Evolutionary conservation across 2,797 vertebrate species (phyloP).

Genomic region (Chelonia mydas): DNA sequence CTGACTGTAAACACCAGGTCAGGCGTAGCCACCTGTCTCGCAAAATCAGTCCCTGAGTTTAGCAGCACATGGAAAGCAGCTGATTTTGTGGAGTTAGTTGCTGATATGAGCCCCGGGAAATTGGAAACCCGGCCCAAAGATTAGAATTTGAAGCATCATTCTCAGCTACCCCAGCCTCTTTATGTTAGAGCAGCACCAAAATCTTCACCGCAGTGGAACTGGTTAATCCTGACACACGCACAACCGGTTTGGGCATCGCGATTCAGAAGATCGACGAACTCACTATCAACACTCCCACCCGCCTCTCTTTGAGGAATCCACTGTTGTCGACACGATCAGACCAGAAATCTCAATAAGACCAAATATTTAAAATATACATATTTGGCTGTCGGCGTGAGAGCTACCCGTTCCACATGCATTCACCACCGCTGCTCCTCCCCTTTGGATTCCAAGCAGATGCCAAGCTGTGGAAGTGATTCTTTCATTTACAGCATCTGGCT

Average conservation of each 20-base stretch:
- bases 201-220: not conserved
- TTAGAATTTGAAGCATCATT: not conserved
- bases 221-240: fast-evolving
- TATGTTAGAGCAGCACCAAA: not conserved
- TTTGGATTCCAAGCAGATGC: slow-evolving; percentile 18
- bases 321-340: not conserved
- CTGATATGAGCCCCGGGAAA: not conserved
- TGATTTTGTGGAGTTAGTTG: not conserved
- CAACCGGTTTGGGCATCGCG: fast-evolving
- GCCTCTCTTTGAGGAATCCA: not conserved
- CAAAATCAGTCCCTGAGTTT: slow-evolving; percentile 27
- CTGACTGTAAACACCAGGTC: slow-evolving; percentile 18
- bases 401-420: not conserved
- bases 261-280: fast-evolving
- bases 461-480: slow-evolving; percentile 61
- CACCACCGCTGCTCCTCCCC: slow-evolving; percentile 17
- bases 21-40: not conserved
- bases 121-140: not conserved
- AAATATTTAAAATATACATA: not conserved
- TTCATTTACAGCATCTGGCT: slow-evolving; percentile 74
- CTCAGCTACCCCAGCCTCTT: slow-evolving; percentile 18
- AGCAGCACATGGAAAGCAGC: slow-evolving; percentile 2
- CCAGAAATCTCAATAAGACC: not conserved
- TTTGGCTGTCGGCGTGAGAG: not conserved
- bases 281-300: not conserved